phyloP scores from a whole-genome alignment of 1,140 invertebrate species.

The Pachypeltis micranthus region DNA sequence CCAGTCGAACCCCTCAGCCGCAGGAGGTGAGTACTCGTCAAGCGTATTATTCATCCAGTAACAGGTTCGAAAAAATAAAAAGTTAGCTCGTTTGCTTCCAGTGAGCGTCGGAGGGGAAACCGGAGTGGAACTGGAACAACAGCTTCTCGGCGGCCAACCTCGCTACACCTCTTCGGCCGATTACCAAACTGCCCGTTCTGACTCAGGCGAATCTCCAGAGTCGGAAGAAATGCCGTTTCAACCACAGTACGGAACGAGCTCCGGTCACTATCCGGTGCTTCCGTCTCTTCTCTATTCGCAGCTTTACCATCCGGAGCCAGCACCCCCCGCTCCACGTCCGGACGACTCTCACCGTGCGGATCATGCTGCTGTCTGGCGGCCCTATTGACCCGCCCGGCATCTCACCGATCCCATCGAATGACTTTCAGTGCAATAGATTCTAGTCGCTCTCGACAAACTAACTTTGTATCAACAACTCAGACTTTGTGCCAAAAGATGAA shows the following conservation, averaged over 20 bases:
- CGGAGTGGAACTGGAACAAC: slow-evolving; percentile 49
- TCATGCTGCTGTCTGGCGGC: slow-evolving; percentile 27
- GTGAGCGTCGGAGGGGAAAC: slow-evolving; percentile 47
- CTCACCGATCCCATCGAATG: background rate
- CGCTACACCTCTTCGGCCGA: slow-evolving; percentile 33
- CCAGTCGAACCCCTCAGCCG: slow-evolving; percentile 43
- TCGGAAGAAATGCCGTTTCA: slow-evolving; percentile 12
- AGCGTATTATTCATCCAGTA: slow-evolving; percentile 30
- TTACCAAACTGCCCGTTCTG: slow-evolving; percentile 38
- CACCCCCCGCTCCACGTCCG: slow-evolving; percentile 18
- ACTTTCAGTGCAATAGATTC: slow-evolving; percentile 5
- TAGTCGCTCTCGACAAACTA: background rate
- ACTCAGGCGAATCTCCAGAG: slow-evolving; percentile 26
- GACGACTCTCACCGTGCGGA: slow-evolving; percentile 20
- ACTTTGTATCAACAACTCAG: background rate
- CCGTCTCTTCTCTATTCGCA: slow-evolving; percentile 66
- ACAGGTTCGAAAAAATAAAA: no score
- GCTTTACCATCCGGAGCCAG: slow-evolving; percentile 51
- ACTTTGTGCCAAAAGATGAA: slow-evolving; percentile 17
- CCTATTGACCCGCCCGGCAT: slow-evolving; percentile 24
- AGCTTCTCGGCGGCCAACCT: slow-evolving; percentile 44
- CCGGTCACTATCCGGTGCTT: slow-evolving; percentile 45
- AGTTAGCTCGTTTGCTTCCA: no score
- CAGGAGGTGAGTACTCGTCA: no score
- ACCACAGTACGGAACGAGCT: slow-evolving; percentile 34